These are phyloP conservation scores for Dicycla oo DNA, from an alignment of 2,888 invertebrate species.

Conservation along the genomic window DNA sequence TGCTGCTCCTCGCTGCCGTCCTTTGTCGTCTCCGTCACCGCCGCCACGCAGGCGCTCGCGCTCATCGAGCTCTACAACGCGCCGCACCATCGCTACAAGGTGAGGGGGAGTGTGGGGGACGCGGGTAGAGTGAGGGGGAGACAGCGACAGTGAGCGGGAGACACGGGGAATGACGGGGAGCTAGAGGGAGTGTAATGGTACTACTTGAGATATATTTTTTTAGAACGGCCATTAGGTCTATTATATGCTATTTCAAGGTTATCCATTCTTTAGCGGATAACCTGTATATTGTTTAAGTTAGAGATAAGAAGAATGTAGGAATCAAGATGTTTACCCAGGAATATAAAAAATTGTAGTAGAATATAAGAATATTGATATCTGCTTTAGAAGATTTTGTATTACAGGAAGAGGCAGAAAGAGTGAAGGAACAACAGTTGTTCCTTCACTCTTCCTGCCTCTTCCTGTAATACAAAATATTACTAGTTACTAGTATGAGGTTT, in stretches of 20 bases:
- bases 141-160: too few species aligned
- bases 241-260: too few species aligned
- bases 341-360: background rate
- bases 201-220: too few species aligned
- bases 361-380: constrained; percentile 1
- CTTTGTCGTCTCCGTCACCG: constrained; percentile 99
- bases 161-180: background rate
- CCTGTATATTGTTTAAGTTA: too few species aligned
- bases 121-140: background rate
- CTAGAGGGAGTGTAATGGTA: too few species aligned
- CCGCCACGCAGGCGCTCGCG: constrained; percentile 98
- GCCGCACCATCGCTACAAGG: constrained; percentile 97
- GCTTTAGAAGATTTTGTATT: constrained; percentile 10
- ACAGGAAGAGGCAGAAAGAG: background rate
- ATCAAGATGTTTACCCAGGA: background rate
- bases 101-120: constrained; percentile 47
- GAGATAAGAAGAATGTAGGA: background rate
- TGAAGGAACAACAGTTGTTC: constrained; percentile 3
- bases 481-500: too few species aligned
- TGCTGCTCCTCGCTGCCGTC: constrained; percentile 99
- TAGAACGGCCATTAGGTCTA: too few species aligned
- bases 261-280: too few species aligned
- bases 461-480: too few species aligned
- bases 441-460: too few species aligned
- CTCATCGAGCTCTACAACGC: constrained; percentile 99